Evolutionary conservation across 2,113 vertebrate genomes (phyloP).

Genomic region (Columba livia): DNA sequence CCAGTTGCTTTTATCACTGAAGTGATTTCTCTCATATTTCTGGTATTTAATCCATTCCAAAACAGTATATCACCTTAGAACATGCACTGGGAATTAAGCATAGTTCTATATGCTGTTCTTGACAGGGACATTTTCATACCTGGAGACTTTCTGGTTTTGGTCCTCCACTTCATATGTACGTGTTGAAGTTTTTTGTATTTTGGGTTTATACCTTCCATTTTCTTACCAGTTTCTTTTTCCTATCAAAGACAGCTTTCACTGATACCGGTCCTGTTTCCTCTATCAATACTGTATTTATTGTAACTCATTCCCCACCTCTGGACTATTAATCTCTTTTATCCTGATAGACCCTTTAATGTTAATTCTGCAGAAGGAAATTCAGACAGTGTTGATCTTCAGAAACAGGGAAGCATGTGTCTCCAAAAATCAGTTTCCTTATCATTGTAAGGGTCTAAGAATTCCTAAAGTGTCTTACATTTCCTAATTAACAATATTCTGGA

Average conservation of each 20-base stretch:
- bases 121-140: not conserved
- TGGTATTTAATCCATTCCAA: not conserved
- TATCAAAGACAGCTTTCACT: not conserved
- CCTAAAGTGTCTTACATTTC: slow-evolving; percentile 53
- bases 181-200: not conserved
- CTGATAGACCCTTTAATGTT: not conserved
- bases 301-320: not conserved
- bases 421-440: slow-evolving; percentile 49
- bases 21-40: not conserved
- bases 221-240: not conserved
- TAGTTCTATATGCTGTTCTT: not conserved
- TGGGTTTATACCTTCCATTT: not conserved
- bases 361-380: slow-evolving; percentile 45
- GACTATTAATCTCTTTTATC: not conserved
- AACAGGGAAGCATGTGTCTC: slow-evolving; percentile 32
- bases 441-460: slow-evolving; percentile 30
- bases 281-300: not conserved
- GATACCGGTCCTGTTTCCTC: not conserved
- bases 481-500: slow-evolving; percentile 42
- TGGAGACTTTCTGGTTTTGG: not conserved
- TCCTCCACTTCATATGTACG: not conserved
- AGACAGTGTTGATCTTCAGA: slow-evolving; percentile 3
- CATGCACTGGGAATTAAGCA: not conserved
- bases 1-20: not conserved
- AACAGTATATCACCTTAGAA: not conserved